A percentile compares a stretch with the other conserved stretches of the same genome.
phyloP scores from a whole-genome alignment of 2,888 invertebrate species.

The Acrocyrtus sp. region DNA sequence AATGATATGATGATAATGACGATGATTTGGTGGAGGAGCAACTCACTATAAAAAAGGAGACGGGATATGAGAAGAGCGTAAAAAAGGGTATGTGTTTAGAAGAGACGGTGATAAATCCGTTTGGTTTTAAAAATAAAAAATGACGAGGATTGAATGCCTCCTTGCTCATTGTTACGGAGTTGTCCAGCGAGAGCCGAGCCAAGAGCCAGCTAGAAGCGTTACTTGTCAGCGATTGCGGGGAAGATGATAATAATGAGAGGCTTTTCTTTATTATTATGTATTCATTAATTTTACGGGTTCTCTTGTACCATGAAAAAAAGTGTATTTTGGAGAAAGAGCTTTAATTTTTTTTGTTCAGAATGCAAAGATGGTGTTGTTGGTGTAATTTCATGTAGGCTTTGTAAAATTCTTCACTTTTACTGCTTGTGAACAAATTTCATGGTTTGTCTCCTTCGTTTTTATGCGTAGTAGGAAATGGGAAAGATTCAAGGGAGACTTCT shows the following conservation, averaged over 20 bases:
- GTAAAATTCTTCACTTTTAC: no score
- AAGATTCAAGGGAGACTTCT: no score
- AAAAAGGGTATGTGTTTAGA: background rate
- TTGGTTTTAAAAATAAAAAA: background rate
- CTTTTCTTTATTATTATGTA: constrained; percentile 27
- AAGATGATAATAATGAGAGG: constrained; percentile 2
- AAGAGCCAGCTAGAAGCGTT: constrained; percentile 41
- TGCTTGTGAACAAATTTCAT: no score
- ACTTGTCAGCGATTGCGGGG: constrained; percentile 20
- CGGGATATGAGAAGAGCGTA: background rate
- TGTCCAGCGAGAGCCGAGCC: no score
- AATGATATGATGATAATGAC: constrained; percentile 49
- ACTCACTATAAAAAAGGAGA: background rate
- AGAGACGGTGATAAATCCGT: constrained; percentile 36
- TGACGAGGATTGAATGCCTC: constrained; percentile 33
- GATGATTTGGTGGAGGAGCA: constrained; percentile 34
- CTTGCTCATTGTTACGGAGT: constrained; percentile 33
- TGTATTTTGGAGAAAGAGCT: background rate
- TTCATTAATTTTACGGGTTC: constrained; percentile 37
- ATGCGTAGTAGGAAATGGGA: no score
- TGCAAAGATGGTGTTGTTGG: no score
- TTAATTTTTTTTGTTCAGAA: background rate
- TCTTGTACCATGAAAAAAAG: background rate
- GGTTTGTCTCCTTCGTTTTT: background rate
- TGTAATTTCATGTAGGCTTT: no score